Evolutionary conservation across 2,888 invertebrate genomes (phyloP).

Genomic region (Buathra laborator): DNA sequence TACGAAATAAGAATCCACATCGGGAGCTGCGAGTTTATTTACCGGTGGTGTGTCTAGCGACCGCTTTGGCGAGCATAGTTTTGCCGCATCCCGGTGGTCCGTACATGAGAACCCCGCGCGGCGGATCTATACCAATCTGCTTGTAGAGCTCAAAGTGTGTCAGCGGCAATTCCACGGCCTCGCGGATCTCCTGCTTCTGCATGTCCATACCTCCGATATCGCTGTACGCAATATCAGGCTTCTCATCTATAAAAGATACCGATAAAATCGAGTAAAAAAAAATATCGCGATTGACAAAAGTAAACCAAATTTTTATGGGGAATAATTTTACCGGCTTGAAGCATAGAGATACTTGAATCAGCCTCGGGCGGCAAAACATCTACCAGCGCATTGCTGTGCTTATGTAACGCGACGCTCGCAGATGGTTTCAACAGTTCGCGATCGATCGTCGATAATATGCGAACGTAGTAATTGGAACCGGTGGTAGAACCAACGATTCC

Average conservation of each 20-base stretch:
- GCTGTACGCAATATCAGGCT: conserved; percentile 98
- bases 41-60: conserved; percentile 99
- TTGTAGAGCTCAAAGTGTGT: conserved; percentile 99
- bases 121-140: conserved; percentile 99
- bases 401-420: conserved; percentile 99
- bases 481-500: conserved; percentile 99
- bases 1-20: neutral
- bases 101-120: conserved; percentile 98
- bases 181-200: conserved; percentile 99
- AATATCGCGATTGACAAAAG: conserved; percentile 15
- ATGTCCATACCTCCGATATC: conserved; percentile 99
- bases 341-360: conserved; percentile 99
- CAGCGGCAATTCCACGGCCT: conserved; percentile 98
- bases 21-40: conserved; percentile 59
- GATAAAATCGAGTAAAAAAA: conserved; percentile 15
- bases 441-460: conserved; percentile 99
- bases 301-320: neutral
- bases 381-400: conserved; percentile 99
- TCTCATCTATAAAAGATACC: conserved; percentile 90
- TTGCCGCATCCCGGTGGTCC: conserved; percentile 99
- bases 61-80: conserved; percentile 99
- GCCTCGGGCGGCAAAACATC: conserved; percentile 99
- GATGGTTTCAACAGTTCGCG: conserved; percentile 98
- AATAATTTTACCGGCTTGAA: conserved; percentile 91
- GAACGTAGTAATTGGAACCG: conserved; percentile 99